These are phyloP conservation scores for Tapera naevia DNA, from an alignment of 2,797 vertebrate genomes.

Conservation along the genomic window DNA sequence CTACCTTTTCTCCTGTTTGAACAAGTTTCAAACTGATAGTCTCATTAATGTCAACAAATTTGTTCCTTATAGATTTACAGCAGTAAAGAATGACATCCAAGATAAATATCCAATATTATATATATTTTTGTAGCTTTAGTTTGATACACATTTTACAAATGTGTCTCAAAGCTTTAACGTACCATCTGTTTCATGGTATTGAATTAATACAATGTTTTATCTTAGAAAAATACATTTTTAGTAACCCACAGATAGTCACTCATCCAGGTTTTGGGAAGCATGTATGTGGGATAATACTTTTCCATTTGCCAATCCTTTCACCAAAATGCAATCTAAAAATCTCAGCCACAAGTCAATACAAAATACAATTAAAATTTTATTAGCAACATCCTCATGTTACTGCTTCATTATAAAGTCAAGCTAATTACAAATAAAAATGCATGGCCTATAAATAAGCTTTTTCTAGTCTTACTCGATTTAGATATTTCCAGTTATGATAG, in stretches of 20 bases:
- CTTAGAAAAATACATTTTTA: not conserved
- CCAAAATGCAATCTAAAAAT: not conserved
- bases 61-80: not conserved
- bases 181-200: not conserved
- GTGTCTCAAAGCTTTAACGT: not conserved
- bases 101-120: not conserved
- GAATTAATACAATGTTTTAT: not conserved
- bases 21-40: not conserved
- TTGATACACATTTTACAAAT: not conserved
- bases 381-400: not conserved
- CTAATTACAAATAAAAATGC: not conserved
- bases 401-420: not conserved
- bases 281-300: not conserved
- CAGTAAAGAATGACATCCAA: not conserved
- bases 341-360: conserved; percentile 8
- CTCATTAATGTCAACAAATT: not conserved
- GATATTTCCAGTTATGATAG: not conserved
- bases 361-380: not conserved
- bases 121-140: not conserved
- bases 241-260: not conserved
- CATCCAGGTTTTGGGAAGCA: not conserved
- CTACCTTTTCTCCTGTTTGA: conserved; percentile 6
- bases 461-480: not conserved
- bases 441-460: not conserved
- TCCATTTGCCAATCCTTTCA: not conserved